A percentile compares a stretch with the other conserved stretches of the same genome.
Evolutionary conservation across 2,113 vertebrate species (phyloP).

Genomic region (Haemorhous mexicanus): DNA sequence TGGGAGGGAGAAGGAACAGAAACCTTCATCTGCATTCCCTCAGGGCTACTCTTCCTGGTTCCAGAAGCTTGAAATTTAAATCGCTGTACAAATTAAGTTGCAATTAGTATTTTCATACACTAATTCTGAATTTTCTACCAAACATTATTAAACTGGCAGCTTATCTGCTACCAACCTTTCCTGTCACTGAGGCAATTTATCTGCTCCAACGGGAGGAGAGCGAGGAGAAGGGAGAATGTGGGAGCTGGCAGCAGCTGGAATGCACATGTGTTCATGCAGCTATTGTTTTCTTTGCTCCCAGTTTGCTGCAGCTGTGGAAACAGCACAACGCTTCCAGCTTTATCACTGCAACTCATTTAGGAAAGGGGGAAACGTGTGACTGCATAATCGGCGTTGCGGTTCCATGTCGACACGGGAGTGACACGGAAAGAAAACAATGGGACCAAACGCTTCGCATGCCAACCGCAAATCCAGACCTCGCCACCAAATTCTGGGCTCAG

Average conservation of each 20-base stretch:
- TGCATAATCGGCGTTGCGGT: background rate
- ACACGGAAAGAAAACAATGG: background rate
- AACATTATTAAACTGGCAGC: background rate
- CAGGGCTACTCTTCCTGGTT: background rate
- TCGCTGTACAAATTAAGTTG: background rate
- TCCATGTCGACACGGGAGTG: background rate
- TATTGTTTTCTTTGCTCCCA: constrained; percentile 15
- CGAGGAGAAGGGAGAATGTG: background rate
- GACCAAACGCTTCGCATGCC: background rate
- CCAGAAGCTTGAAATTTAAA: background rate
- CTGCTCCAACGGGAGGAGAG: background rate
- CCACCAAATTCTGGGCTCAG: background rate
- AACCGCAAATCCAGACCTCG: background rate
- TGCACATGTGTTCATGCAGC: background rate
- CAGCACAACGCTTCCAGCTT: background rate
- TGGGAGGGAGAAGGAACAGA: background rate
- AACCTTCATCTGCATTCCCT: background rate
- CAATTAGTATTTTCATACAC: background rate
- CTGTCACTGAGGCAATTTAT: background rate
- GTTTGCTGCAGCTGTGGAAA: constrained; percentile 28
- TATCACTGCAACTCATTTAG: background rate
- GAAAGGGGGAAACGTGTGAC: background rate
- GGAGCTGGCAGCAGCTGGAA: constrained; percentile 24
- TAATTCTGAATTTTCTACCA: background rate
- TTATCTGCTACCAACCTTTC: background rate